A percentile compares a stretch with the other conserved stretches of the same genome.
These are phyloP conservation scores for Idris sp. DNA, from an alignment of 1,140 invertebrate species.

Conservation along the genomic window DNA sequence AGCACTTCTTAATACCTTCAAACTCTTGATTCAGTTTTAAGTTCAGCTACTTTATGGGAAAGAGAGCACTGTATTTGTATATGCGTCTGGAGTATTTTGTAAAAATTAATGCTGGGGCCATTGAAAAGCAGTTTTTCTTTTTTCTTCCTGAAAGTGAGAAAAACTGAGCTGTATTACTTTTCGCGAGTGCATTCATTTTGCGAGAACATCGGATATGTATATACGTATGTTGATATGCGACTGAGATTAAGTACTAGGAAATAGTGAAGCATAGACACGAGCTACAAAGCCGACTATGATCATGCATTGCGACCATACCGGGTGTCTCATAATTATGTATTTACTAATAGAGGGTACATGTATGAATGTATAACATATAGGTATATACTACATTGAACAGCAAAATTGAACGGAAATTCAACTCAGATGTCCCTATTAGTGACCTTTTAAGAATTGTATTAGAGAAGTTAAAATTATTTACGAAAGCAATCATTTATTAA, in stretches of 20 bases:
- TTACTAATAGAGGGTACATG: constrained; percentile 35
- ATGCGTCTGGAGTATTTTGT: too few relatives aligned
- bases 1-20: constrained; percentile 14
- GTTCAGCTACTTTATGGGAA: constrained; percentile 1
- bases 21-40: constrained; percentile 14
- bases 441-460: too few relatives aligned
- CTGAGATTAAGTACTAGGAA: constrained; percentile 72
- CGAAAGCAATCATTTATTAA: too few relatives aligned
- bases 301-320: constrained; percentile 53
- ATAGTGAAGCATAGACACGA: constrained; percentile 58
- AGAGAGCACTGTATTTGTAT: too few relatives aligned
- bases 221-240: constrained; percentile 61
- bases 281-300: constrained; percentile 40
- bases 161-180: constrained; percentile 41
- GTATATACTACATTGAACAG: constrained; percentile 27
- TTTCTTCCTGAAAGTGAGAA: too few relatives aligned
- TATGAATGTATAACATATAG: constrained; percentile 36
- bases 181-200: constrained; percentile 56
- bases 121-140: too few relatives aligned
- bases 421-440: too few relatives aligned
- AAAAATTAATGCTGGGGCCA: too few relatives aligned
- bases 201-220: constrained; percentile 26
- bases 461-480: too few relatives aligned
- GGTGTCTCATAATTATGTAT: constrained; percentile 56
- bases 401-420: constrained; percentile 18